A percentile compares a stretch with the other conserved stretches of the same genome.
These are phyloP conservation scores for Chionis minor DNA, from an alignment of 2,113 vertebrate species.

Conservation along the genomic window DNA sequence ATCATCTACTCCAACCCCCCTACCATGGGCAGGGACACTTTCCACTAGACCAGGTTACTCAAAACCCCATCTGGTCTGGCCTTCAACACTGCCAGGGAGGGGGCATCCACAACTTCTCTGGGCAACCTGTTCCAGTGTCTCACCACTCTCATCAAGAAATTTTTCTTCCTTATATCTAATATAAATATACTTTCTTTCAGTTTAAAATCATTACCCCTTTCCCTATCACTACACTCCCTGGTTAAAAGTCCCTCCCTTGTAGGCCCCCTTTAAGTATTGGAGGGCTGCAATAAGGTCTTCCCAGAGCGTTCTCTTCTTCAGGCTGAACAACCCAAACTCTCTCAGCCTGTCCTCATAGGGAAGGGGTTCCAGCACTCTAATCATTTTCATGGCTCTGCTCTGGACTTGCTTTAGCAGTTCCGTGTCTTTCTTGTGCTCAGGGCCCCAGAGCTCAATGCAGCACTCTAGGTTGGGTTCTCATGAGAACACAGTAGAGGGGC, in stretches of 20 bases:
- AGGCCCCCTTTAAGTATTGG: rapidly evolving
- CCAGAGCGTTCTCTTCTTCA: rapidly evolving
- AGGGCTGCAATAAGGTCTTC: rapidly evolving
- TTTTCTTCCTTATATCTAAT: not conserved
- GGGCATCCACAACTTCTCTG: not conserved
- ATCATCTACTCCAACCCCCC: too few relatives aligned
- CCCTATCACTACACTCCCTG: not conserved
- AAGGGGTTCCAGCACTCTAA: not conserved
- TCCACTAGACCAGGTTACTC: not conserved
- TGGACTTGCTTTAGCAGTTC: rapidly evolving
- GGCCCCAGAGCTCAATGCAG: rapidly evolving
- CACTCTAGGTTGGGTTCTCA: rapidly evolving
- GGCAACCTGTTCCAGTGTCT: not conserved
- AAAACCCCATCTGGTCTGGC: not conserved
- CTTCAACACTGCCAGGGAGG: not conserved
- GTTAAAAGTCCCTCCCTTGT: not conserved
- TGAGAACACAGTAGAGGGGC: rapidly evolving
- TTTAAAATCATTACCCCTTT: not conserved
- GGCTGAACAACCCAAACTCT: not conserved
- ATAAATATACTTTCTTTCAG: not conserved
- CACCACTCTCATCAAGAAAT: not conserved
- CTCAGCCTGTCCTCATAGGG: not conserved
- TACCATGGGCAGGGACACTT: not conserved
- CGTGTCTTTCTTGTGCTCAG: not conserved
- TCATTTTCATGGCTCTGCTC: not conserved